Conservation (phyloP, 2,113 vertebrate genomes). For the Pluvialis apricaria region DNA sequence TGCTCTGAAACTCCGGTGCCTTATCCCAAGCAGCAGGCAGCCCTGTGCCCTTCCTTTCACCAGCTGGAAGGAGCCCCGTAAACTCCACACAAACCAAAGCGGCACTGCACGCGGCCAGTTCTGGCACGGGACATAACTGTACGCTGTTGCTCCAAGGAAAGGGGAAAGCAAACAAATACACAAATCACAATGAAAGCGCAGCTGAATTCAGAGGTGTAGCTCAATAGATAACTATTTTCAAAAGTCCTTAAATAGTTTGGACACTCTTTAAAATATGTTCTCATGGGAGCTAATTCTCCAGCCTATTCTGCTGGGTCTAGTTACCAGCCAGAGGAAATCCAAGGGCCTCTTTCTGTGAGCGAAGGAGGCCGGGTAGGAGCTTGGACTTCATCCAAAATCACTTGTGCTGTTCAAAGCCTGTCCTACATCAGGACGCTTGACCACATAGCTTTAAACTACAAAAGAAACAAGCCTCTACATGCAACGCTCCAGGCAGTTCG, state of each 20-base stretch:
- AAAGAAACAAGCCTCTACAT: background rate
- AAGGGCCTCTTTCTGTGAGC: background rate
- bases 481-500: background rate
- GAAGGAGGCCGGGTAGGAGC: background rate
- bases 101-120: accelerated
- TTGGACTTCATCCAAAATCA: background rate
- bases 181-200: background rate
- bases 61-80: background rate
- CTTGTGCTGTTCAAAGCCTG: background rate
- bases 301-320: background rate
- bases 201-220: background rate
- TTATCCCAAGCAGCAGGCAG: background rate
- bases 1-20: background rate
- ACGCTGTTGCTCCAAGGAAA: background rate
- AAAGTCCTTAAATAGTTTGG: background rate
- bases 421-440: background rate
- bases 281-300: background rate
- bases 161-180: background rate
- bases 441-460: background rate
- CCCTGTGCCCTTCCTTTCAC: background rate
- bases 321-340: background rate
- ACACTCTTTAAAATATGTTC: background rate
- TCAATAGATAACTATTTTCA: background rate
- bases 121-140: accelerated
- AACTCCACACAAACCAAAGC: background rate